Evolutionary conservation across 2,113 vertebrate species (phyloP).

Genomic region (Cryptomyrus ogoouensis): DNA sequence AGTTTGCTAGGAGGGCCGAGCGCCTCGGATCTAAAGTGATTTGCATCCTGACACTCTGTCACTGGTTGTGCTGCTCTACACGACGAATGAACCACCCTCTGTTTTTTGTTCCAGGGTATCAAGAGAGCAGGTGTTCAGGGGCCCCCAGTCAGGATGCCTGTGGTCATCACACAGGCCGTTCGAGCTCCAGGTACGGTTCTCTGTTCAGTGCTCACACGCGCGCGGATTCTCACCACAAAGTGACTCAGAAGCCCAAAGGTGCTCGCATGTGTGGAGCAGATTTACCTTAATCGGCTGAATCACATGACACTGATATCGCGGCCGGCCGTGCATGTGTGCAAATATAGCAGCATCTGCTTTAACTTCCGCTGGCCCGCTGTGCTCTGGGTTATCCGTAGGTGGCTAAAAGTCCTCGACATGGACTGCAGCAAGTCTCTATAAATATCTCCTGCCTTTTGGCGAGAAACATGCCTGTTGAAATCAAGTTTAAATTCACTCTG

Average conservation of each 20-base stretch:
- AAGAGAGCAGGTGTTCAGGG: conserved; percentile 62
- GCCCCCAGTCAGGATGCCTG: conserved; percentile 72
- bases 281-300: neutral
- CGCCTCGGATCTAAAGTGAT: neutral
- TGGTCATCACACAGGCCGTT: conserved; percentile 73
- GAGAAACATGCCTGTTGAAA: conserved; percentile 68
- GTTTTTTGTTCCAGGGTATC: conserved; percentile 56
- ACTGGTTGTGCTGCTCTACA: neutral
- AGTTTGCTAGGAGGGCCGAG: neutral
- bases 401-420: conserved; percentile 66
- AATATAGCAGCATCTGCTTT: conserved; percentile 47
- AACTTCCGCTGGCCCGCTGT: conserved; percentile 47
- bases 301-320: neutral
- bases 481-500: conserved; percentile 67
- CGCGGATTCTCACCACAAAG: neutral
- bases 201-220: neutral
- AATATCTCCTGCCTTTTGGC: conserved; percentile 60
- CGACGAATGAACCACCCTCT: neutral
- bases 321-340: conserved; percentile 26
- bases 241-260: neutral
- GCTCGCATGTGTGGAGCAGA: neutral
- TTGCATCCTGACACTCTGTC: neutral
- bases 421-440: conserved; percentile 62
- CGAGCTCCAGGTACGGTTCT: conserved; percentile 63
- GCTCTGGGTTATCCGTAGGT: conserved; percentile 58